phyloP scores from a whole-genome alignment of 1,140 invertebrate species.

The Apis laboriosa region DNA sequence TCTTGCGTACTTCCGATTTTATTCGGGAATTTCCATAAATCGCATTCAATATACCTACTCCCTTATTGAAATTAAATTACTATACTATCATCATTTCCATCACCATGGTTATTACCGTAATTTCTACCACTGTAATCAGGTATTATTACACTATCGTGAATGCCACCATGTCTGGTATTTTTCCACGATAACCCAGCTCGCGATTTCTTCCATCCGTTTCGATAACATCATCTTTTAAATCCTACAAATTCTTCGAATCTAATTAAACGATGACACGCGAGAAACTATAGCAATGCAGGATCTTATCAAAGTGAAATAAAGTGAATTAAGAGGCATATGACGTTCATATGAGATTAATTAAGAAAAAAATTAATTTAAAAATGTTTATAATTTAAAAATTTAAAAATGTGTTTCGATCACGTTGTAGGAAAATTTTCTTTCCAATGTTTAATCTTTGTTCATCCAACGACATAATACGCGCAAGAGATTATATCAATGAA shows the following conservation, averaged over 20 bases:
- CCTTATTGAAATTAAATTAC: not conserved
- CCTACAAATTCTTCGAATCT: not conserved
- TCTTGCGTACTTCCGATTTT: too few relatives aligned
- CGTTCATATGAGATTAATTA: too few relatives aligned
- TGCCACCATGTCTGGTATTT: not conserved
- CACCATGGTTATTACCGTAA: not conserved
- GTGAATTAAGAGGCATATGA: too few relatives aligned
- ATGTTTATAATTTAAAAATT: too few relatives aligned
- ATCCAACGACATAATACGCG: too few relatives aligned
- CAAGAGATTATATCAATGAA: conserved; percentile 1
- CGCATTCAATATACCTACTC: too few relatives aligned
- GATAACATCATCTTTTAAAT: conserved; percentile 9
- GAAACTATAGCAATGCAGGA: too few relatives aligned
- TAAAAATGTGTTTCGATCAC: not conserved
- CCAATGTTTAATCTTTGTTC: conserved; percentile 3
- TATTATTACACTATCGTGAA: not conserved
- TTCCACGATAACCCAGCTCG: conserved; percentile 2
- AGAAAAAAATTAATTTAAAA: too few relatives aligned
- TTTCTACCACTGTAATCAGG: not conserved
- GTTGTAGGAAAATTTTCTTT: not conserved
- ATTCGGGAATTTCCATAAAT: too few relatives aligned
- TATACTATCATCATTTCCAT: not conserved
- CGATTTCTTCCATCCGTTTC: not conserved
- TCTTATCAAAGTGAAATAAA: too few relatives aligned
- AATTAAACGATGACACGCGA: not conserved